Conservation (phyloP, 2,113 vertebrate genomes). For the Serinus canaria region DNA sequence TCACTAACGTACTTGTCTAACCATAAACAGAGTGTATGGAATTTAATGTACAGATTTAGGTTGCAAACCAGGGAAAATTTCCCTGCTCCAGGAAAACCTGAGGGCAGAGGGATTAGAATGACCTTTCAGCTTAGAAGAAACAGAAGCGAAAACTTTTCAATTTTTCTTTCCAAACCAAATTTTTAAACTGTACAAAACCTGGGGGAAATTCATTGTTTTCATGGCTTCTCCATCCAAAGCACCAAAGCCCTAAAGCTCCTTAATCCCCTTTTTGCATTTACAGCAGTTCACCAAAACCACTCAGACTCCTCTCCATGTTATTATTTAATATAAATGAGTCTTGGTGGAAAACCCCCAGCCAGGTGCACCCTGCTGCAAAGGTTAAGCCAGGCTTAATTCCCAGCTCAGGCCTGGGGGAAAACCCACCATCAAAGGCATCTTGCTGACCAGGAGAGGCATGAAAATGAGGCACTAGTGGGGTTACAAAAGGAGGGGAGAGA, state of each 20-base stretch:
- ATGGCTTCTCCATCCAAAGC: background rate
- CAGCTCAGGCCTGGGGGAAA: background rate
- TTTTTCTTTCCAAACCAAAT: background rate
- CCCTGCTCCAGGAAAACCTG: background rate
- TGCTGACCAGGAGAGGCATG: background rate
- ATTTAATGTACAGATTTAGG: background rate
- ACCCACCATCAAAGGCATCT: background rate
- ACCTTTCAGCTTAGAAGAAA: background rate
- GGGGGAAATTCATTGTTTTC: background rate
- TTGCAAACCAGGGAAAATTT: background rate
- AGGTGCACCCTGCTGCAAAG: background rate
- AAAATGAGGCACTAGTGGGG: background rate
- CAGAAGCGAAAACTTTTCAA: background rate
- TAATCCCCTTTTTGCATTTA: background rate
- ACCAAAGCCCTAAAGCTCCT: background rate
- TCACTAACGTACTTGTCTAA: background rate
- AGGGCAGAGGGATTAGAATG: background rate
- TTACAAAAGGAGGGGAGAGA: background rate
- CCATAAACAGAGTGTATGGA: background rate
- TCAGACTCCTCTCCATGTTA: background rate
- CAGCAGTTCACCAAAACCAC: background rate
- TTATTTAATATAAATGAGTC: background rate
- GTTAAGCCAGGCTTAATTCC: slow-evolving; percentile 6
- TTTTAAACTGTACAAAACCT: background rate
- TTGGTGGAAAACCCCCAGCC: background rate